These are phyloP conservation scores for Oryzias sinensis DNA, from an alignment of 2,797 vertebrate genomes.

Conservation along the genomic window DNA sequence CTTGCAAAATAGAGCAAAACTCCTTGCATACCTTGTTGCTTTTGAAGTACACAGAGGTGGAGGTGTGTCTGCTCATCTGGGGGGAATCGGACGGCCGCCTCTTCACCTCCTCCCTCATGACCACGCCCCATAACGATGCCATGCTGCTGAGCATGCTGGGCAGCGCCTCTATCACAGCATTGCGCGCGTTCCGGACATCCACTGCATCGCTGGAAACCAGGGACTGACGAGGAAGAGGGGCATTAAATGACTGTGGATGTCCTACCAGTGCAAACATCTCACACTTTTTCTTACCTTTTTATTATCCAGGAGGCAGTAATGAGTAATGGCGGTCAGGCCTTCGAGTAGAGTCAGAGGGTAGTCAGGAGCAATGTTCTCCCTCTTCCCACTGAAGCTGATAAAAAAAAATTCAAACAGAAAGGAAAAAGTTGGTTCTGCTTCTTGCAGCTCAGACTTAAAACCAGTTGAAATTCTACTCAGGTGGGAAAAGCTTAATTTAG, in stretches of 20 bases:
- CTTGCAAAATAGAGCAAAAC: background rate
- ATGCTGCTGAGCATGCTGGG: constrained; percentile 88
- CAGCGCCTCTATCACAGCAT: constrained; percentile 88
- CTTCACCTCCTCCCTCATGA: constrained; percentile 84
- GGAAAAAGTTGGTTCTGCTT: too few relatives aligned
- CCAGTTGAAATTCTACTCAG: too few relatives aligned
- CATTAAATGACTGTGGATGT: background rate
- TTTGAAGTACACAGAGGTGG: constrained; percentile 92
- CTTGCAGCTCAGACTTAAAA: too few relatives aligned
- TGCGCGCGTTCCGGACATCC: constrained; percentile 88
- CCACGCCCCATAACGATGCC: constrained; percentile 88
- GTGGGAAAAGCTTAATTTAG: too few relatives aligned
- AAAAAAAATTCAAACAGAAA: constrained; percentile 9
- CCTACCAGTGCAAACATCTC: too few relatives aligned
- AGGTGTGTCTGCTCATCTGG: constrained; percentile 80
- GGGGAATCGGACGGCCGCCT: constrained; percentile 77
- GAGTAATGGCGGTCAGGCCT: constrained; percentile 91
- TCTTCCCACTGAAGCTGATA: constrained; percentile 79
- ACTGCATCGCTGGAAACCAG: constrained; percentile 75
- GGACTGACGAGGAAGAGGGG: constrained; percentile 20
- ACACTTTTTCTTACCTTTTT: constrained; percentile 80
- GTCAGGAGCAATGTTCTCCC: constrained; percentile 93
- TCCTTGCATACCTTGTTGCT: constrained; percentile 84
- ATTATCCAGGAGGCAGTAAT: constrained; percentile 93
- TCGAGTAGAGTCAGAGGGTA: constrained; percentile 94